Evolutionary conservation across 2,888 invertebrate genomes (phyloP), one percentile per base, ranked within the genome.

Genomic region (Lissocephala sabroskyi): DNA sequence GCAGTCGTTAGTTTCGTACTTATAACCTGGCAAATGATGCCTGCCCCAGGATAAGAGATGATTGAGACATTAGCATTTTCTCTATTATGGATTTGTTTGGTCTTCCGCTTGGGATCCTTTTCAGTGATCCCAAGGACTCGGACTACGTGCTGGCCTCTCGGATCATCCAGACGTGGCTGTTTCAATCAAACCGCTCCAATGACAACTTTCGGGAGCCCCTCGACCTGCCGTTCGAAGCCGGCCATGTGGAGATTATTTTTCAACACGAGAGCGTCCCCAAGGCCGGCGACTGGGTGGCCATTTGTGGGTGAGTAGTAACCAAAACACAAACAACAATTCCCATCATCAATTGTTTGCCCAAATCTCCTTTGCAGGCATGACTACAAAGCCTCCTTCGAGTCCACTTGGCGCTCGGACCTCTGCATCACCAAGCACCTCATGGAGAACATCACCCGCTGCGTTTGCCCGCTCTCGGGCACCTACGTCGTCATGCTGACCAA

Each of bases 401-500:
- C 88, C 46, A 86, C 86, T 2, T 91, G 90, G 90, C 87, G 89
- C 67, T 86, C 89, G 40, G 86, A 88, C 60, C 82, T 86, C 41
- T 91, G 90, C 79, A 85, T 86, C 14, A 86, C 88, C 9, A 84
- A 86, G 62, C 82, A 79, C 65, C 80, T 86, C 48, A 86, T 84
- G 80, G 83, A 83, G 30, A 86, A 85, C 50, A 83, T 86, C 43
- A 88, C 89, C 1, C 86, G 87, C 52, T 91, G 91, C 78, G 84
- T 87, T 33, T 91, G 91, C 65, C 86, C 88, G 3, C 86, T 85
- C 49, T 86, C 87, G n/a, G 90, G 90, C 39, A 89, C 90, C 41
- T 89, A 88, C 68, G 89, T 89, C 14, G 86, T 89, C 16, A 86
- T 91, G 65, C 80, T 89, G 44, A 88, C 89, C n/a, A 86, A 88